These are phyloP conservation scores for Eretmocerus hayati DNA, from an alignment of 2,888 invertebrate species.

Conservation along the genomic window DNA sequence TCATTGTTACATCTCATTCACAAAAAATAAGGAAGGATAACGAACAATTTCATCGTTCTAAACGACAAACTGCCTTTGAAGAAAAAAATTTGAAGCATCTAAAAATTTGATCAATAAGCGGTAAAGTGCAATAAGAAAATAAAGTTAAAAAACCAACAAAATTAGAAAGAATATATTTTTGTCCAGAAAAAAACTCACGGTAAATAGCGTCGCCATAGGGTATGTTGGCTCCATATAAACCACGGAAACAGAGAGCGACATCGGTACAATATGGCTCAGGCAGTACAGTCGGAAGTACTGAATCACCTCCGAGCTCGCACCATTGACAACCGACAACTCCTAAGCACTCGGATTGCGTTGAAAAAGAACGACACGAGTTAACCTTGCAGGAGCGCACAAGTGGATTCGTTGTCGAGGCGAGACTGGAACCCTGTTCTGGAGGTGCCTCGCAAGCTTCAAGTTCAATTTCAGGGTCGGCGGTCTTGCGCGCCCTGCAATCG, in stretches of 20 bases:
- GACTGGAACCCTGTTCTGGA: conserved; percentile 37
- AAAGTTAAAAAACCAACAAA: too few species aligned
- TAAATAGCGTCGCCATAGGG: conserved; percentile 72
- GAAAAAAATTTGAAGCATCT: too few species aligned
- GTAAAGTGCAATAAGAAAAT: too few species aligned
- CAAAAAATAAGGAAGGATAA: too few species aligned
- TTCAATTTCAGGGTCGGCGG: not conserved
- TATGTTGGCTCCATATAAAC: conserved; percentile 72
- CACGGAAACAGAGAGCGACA: conserved; percentile 77
- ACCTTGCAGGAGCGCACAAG: conserved; percentile 60
- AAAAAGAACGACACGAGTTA: conserved; percentile 61
- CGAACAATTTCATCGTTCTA: too few species aligned
- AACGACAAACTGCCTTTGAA: too few species aligned
- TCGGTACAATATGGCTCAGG: conserved; percentile 71
- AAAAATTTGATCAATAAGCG: too few species aligned
- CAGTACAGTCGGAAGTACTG: conserved; percentile 54
- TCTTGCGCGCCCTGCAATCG: conserved; percentile 39
- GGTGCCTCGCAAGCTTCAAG: conserved; percentile 36
- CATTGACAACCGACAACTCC: conserved; percentile 82
- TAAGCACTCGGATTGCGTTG: conserved; percentile 59
- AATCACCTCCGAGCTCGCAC: conserved; percentile 77
- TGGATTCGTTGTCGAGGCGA: conserved; percentile 34
- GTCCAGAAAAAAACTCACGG: conserved; percentile 31
- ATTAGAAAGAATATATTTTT: not conserved
- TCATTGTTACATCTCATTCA: too few species aligned